phyloP scores from a whole-genome alignment of 2,797 vertebrate species.

The Tokudaia muenninki region DNA sequence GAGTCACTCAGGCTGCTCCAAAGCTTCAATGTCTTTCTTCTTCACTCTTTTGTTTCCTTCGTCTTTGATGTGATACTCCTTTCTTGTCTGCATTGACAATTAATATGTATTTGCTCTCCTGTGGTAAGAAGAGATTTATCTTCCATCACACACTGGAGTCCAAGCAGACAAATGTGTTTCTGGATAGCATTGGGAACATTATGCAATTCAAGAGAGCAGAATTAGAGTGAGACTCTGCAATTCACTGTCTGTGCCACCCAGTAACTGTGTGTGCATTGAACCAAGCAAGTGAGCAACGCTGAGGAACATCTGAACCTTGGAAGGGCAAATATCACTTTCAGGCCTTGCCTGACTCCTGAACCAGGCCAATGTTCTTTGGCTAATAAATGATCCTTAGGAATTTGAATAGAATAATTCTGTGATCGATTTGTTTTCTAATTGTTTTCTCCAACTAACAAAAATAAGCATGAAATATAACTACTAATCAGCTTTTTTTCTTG shows the following conservation, averaged over 20 bases:
- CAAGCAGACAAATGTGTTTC: not conserved
- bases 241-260: not conserved
- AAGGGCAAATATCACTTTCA: not conserved
- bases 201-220: not conserved
- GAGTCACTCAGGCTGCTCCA: not conserved
- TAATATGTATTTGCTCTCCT: conserved; percentile 32
- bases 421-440: not conserved
- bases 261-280: not conserved
- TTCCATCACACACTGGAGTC: not conserved
- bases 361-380: not conserved
- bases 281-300: not conserved
- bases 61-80: not conserved
- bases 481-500: not conserved
- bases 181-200: not conserved
- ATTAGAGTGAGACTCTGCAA: not conserved
- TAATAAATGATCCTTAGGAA: conserved; percentile 26
- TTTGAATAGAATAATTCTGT: conserved; percentile 29
- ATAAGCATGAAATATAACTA: conserved; percentile 27
- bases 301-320: not conserved
- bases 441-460: conserved; percentile 48
- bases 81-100: not conserved
- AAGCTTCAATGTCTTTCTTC: not conserved
- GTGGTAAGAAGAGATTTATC: not conserved
- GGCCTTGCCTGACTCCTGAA: not conserved
- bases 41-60: not conserved